A percentile compares a stretch with the other conserved stretches of the same genome.
Evolutionary conservation across 2,797 vertebrate genomes (phyloP).

Genomic region (Xyrichtys novacula): DNA sequence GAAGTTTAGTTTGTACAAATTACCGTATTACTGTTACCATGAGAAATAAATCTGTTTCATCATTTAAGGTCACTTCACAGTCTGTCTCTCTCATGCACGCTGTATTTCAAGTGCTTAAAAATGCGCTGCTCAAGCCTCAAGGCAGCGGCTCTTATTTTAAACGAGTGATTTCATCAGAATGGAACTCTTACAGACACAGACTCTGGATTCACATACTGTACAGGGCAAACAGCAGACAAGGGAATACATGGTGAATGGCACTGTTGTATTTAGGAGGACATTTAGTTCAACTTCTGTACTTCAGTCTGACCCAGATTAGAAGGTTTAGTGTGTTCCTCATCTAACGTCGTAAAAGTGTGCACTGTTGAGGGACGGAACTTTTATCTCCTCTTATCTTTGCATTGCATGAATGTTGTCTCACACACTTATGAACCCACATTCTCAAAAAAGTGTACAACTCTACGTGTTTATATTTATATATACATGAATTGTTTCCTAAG

Average conservation of each 20-base stretch:
- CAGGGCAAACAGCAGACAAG: constrained; percentile 67
- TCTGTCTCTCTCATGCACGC: constrained; percentile 26
- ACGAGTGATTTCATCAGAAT: constrained; percentile 80
- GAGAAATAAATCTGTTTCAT: constrained; percentile 22
- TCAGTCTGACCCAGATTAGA: constrained; percentile 70
- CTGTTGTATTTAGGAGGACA: constrained; percentile 68
- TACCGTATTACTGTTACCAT: constrained; percentile 30
- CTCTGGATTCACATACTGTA: constrained; percentile 68
- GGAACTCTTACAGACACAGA: constrained; percentile 78
- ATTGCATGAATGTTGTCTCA: not conserved
- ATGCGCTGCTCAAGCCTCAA: constrained; percentile 56
- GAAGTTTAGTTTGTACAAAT: constrained; percentile 23
- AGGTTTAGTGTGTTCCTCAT: constrained; percentile 61
- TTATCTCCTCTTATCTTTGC: not conserved
- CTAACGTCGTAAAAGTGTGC: constrained; percentile 23
- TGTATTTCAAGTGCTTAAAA: constrained; percentile 33
- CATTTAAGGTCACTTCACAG: constrained; percentile 16
- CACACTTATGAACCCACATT: too few relatives aligned
- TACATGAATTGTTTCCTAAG: too few relatives aligned
- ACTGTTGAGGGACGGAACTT: too few relatives aligned
- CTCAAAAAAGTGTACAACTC: too few relatives aligned
- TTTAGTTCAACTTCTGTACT: constrained; percentile 66
- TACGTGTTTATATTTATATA: too few relatives aligned
- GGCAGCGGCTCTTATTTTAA: constrained; percentile 67
- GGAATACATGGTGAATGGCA: constrained; percentile 71